Evolutionary conservation across 2,888 invertebrate species (phyloP), one percentile per base, ranked within the genome.

Genomic region (Idaea biselata): DNA sequence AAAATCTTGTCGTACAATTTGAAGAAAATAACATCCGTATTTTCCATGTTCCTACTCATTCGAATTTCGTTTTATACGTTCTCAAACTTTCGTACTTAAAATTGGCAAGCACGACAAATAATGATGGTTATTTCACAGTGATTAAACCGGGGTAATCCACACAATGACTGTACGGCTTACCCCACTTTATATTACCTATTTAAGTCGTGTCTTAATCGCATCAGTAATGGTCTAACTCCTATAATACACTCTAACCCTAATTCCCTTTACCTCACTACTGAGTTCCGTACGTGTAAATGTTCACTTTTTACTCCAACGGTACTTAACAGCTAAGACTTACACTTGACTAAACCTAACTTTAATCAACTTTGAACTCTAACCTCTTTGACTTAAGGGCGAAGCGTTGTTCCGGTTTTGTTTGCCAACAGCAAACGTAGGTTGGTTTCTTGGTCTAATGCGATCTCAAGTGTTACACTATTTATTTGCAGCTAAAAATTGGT

Each of bases 401-500:
- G 54, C 53, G 7, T 1, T 25, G 31, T 11, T 16, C 1, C n/a
- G 11, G 60, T 55, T 56, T 32, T 17, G 5, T 32, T 60, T 56
- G 18, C 6, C 7, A 59, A 61, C 14, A 58, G 62, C 33, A 66
- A 61, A 62, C 57, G 18, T 60, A 54, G 44, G 55, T 68, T 73
- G 70, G 59, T 75, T 77, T 75, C 69, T 71, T 65, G 67, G 63
- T 69, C 73, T 80, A 80, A 80, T 78, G 75, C 74, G 74, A 78
- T 78, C 71, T 76, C 70, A 72, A 71, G 73, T 73, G 74, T 67
- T 71, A 67, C 64, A 66, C 67, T 69, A 74, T 72, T 74, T 77
- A 80, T 79, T 79, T 77, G 74, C 74, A 68, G 66, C 70, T 66
- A 70, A 66, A 76, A 78, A 80, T 80, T 78, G 76, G 72, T 77